Conservation (phyloP, 2,888 invertebrate genomes). For the Dolichopus griseipennis region DNA sequence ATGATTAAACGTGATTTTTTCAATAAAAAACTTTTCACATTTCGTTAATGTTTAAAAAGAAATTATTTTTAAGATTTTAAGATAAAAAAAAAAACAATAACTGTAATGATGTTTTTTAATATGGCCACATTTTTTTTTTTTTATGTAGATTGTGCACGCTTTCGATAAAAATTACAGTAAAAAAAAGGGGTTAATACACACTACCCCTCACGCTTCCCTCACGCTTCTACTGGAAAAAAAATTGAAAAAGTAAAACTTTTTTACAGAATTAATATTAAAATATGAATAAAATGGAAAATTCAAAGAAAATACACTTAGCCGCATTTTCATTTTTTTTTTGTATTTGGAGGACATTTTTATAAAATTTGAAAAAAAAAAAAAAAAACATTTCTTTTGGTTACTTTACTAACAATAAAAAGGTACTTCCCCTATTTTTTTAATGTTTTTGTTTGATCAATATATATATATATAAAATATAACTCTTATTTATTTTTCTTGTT, state of each 20-base stretch:
- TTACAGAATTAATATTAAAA: too few relatives aligned
- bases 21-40: conserved; percentile 10
- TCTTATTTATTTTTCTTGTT: too few relatives aligned
- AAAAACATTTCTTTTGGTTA: too few relatives aligned
- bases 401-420: too few relatives aligned
- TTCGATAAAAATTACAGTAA: background rate
- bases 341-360: background rate
- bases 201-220: background rate
- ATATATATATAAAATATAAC: too few relatives aligned
- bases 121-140: too few relatives aligned
- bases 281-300: too few relatives aligned
- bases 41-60: conserved; percentile 13
- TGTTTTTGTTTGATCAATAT: too few relatives aligned
- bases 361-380: background rate
- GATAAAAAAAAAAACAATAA: too few relatives aligned
- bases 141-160: background rate
- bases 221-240: background rate
- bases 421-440: too few relatives aligned
- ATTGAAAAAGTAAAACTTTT: background rate
- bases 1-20: conserved; percentile 2
- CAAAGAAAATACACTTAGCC: background rate
- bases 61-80: background rate
- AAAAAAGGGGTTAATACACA: background rate
- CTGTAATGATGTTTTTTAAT: too few relatives aligned
- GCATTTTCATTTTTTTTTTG: background rate